Evolutionary conservation across 2,113 vertebrate genomes (phyloP).

Genomic region (Paramormyrops kingsleyae): DNA sequence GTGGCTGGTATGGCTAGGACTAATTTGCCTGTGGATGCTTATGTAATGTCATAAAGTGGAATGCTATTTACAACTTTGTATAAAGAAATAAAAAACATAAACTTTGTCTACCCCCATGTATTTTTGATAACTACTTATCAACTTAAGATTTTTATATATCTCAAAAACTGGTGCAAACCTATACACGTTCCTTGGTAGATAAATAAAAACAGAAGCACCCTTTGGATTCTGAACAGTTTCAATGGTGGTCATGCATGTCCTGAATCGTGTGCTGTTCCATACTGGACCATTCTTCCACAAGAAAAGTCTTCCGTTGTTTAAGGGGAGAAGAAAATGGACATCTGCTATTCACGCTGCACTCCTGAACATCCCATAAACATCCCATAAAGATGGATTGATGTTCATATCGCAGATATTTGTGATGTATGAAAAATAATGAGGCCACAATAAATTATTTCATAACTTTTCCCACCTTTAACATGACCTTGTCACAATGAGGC

Average conservation of each 20-base stretch:
- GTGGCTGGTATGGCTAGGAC: background rate
- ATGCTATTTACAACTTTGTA: background rate
- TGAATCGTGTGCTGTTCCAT: background rate
- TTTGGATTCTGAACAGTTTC: background rate
- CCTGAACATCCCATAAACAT: background rate
- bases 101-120: background rate
- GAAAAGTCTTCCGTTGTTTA: background rate
- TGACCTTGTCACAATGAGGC: no score
- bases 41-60: background rate
- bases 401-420: background rate
- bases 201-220: background rate
- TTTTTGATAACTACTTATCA: background rate
- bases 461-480: no score
- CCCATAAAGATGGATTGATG: background rate
- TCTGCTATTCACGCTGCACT: background rate
- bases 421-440: no score
- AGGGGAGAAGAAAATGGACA: background rate
- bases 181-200: background rate
- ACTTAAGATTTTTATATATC: background rate
- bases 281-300: background rate
- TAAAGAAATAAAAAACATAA: background rate
- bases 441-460: no score
- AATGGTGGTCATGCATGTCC: background rate
- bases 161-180: background rate
- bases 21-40: background rate